Base-by-base conservation (phyloP, 2,888 invertebrate genomes). In the Melanargia galathea region DNA sequence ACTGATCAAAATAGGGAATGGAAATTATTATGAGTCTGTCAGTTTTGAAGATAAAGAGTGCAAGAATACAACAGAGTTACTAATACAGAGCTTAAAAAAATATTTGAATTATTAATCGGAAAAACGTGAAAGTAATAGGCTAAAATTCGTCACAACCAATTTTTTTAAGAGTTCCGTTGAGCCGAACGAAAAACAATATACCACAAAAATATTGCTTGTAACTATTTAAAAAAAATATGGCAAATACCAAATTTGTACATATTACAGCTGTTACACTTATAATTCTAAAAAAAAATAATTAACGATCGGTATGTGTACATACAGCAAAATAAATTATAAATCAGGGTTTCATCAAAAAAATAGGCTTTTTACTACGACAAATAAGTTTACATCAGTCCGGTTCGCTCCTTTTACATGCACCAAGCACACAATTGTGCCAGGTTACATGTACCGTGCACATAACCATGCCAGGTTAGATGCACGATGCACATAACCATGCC, bases 231-330 rank as follows among this genome's bases (percentile, higher is more conserved):
- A 33, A 33, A 35, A 51, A 33, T 52, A 52, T 54, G 35, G 43
- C 49, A n/a, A 49, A 43, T 11, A 46, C 63, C 52, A 57, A 51
- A 18, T 26, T 26, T 54, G 58, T 60, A 62, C 46, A 57, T 26
- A 55, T 52, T 24, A 49, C 30, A 56, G 18, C 43, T n/a, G n/a
- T n/a, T 51, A 60, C 40, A 10, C 62, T 64, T 62, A 67, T 24
- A 58, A 61, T n/a, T 65, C 65, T 67, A 67, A 52, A 30, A 49
- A 65, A 64, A 65, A 65, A 65, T 52, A n/a, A n/a, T 65, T 63
- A 61, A 57, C 51, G 49, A 30, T 57, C 20, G 43, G 20, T 38
- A 48, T 16, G 13, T 48, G 48, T 16, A 38, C 40, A 30, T 54
- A 46, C 51, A 30, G 56, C 54, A 67, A 22, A 55, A 60, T 16